Evolutionary conservation across 2,113 vertebrate species (phyloP).

Genomic region (Sus scrofa): DNA sequence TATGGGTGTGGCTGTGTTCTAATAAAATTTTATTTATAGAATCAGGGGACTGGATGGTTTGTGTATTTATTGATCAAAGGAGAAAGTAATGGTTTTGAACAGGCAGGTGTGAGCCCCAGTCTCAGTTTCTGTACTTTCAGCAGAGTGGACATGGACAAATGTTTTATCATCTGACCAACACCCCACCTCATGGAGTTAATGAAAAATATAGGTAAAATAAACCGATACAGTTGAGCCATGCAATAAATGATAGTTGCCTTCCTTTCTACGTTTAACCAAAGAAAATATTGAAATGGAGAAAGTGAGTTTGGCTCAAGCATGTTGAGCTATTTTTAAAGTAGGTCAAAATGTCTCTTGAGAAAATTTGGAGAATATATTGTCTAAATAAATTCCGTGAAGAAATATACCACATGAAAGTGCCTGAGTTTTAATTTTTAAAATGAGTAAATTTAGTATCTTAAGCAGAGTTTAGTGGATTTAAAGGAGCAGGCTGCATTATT

Average conservation of each 20-base stretch:
- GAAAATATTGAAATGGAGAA: slow-evolving; percentile 10
- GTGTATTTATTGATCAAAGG: neutral
- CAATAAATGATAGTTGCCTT: neutral
- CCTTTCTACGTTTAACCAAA: slow-evolving; percentile 2
- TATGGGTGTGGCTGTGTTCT: neutral
- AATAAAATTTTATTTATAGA: slow-evolving; percentile 60
- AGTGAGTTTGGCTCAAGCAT: slow-evolving; percentile 25
- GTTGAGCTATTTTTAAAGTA: slow-evolving; percentile 67
- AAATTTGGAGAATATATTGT: slow-evolving; percentile 57
- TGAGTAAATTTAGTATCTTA: slow-evolving; percentile 67
- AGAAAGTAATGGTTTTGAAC: neutral
- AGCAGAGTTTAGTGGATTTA: slow-evolving; percentile 66
- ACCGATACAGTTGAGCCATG: neutral
- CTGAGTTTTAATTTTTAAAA: slow-evolving; percentile 78
- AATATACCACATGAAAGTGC: slow-evolving; percentile 65
- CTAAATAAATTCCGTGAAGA: slow-evolving; percentile 77
- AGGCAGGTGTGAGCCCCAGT: neutral
- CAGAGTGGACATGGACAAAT: neutral
- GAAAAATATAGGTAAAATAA: neutral
- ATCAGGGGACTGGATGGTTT: neutral
- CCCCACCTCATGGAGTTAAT: neutral
- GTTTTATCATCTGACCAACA: neutral
- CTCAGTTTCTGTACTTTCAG: neutral
- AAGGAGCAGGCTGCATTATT: slow-evolving; percentile 58
- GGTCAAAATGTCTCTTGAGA: slow-evolving; percentile 74